phyloP scores from a whole-genome alignment of 1,140 invertebrate genomes.

The Hypsibius dujardini region DNA sequence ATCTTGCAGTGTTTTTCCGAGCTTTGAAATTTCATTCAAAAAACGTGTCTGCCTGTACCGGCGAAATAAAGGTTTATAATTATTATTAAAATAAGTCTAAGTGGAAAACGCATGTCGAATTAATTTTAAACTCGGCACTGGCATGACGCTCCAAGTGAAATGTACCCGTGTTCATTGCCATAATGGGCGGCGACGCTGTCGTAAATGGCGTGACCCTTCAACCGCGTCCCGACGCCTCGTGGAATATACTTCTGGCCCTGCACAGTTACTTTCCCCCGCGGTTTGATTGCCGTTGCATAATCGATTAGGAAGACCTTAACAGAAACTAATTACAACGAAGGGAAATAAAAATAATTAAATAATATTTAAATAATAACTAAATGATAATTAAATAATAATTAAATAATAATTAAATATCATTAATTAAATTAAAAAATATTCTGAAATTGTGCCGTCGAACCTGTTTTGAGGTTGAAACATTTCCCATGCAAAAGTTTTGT shows the following conservation, averaged over 20 bases:
- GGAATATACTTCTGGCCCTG: neutral
- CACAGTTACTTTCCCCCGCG: neutral
- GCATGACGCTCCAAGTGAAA: neutral
- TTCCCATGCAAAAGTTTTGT: conserved; percentile 11
- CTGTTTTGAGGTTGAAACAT: neutral
- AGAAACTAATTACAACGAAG: neutral
- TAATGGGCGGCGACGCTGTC: neutral
- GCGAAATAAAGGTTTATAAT: no score
- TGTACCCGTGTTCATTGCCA: neutral
- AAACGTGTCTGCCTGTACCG: no score
- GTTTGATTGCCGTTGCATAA: conserved; percentile 7
- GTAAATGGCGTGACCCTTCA: conserved; percentile 14
- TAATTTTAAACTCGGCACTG: neutral
- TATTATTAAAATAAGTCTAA: no score
- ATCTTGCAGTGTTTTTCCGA: no score
- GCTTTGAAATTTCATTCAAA: no score
- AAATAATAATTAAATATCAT: neutral
- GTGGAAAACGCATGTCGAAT: neutral
- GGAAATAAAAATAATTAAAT: neutral
- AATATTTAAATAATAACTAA: neutral
- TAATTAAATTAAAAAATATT: neutral
- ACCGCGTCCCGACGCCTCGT: neutral
- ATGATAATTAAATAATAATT: no score
- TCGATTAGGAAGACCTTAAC: neutral
- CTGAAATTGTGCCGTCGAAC: neutral